These are phyloP conservation scores for Idris sp. DNA, from an alignment of 1,140 invertebrate genomes.

Conservation along the genomic window DNA sequence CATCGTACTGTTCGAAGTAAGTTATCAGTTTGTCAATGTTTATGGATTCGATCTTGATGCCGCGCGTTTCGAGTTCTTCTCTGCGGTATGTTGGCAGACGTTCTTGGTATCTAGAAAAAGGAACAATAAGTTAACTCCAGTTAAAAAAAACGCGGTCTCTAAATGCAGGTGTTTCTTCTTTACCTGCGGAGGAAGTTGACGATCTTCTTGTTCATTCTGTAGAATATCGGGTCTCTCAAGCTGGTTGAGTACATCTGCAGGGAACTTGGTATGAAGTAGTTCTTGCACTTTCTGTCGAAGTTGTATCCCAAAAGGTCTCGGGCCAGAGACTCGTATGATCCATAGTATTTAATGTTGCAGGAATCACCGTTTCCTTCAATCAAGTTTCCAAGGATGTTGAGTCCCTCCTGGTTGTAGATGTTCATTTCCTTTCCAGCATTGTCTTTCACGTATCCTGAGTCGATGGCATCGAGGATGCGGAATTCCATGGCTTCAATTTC, in stretches of 20 bases:
- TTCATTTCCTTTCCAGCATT: conserved; percentile 66
- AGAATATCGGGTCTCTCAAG: conserved; percentile 79
- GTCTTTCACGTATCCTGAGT: conserved; percentile 81
- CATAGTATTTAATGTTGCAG: conserved; percentile 82
- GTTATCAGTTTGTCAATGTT: conserved; percentile 81
- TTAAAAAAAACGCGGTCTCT: not conserved
- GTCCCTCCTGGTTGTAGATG: conserved; percentile 72
- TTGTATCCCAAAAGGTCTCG: conserved; percentile 72
- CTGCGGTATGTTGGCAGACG: conserved; percentile 69
- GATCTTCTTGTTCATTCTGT: conserved; percentile 76
- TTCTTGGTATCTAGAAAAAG: conserved; percentile 69
- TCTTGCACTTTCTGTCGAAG: conserved; percentile 67
- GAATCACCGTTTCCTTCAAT: conserved; percentile 84
- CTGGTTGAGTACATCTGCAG: conserved; percentile 72
- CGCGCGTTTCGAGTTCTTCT: conserved; percentile 79
- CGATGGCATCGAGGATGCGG: conserved; percentile 80
- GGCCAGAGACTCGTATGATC: conserved; percentile 71
- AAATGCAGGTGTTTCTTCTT: conserved; percentile 37
- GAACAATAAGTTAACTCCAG: no score
- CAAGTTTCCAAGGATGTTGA: conserved; percentile 83
- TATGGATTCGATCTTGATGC: conserved; percentile 82
- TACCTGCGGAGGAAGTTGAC: conserved; percentile 75
- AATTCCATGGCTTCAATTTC: conserved; percentile 68
- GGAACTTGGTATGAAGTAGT: conserved; percentile 70
- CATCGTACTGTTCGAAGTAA: conserved; percentile 76